Evolutionary conservation across 1,140 invertebrate species (phyloP).

Genomic region (Hestina assimilis): DNA sequence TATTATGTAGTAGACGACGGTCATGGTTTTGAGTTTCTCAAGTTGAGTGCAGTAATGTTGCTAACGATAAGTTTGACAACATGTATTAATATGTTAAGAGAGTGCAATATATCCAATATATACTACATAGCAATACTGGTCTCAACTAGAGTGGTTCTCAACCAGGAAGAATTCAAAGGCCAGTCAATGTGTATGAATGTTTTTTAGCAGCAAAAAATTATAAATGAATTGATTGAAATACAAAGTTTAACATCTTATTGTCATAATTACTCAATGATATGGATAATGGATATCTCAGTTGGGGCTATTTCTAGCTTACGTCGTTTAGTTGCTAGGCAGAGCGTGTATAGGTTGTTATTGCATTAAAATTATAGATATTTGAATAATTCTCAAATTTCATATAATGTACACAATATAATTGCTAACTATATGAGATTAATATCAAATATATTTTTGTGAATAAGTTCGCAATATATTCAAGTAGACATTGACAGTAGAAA

Average conservation of each 20-base stretch:
- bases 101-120: background rate
- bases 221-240: background rate
- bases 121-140: background rate
- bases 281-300: constrained; percentile 1
- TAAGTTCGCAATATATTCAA: constrained; percentile 33
- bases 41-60: background rate
- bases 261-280: background rate
- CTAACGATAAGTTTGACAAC: background rate
- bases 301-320: constrained; percentile 4
- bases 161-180: background rate
- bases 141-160: background rate
- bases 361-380: constrained; percentile 17
- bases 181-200: background rate
- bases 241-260: background rate
- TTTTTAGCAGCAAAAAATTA: background rate
- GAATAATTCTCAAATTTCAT: constrained; percentile 9
- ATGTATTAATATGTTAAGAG: background rate
- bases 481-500: background rate
- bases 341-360: constrained; percentile 10
- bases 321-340: constrained; percentile 14
- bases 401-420: constrained; percentile 24
- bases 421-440: constrained; percentile 39
- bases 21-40: constrained; percentile 6
- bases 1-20: constrained; percentile 11
- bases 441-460: constrained; percentile 57